A percentile compares a stretch with the other conserved stretches of the same genome.
phyloP scores from a whole-genome alignment of 2,797 vertebrate species.

The Odontamblyopus rebecca region DNA sequence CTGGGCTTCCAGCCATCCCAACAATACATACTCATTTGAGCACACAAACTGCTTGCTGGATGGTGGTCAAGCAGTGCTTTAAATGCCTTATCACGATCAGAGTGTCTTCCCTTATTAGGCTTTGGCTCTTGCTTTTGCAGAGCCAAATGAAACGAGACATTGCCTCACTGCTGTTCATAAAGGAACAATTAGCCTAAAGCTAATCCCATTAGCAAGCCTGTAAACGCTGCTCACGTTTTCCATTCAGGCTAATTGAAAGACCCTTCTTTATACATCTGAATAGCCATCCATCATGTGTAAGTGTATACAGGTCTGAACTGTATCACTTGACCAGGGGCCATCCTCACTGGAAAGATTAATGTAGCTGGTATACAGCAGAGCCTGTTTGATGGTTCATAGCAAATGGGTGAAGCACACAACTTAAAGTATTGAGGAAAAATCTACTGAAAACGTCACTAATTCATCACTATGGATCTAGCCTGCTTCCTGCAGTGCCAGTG shows the following conservation, averaged over 20 bases:
- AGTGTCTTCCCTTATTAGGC: conserved; percentile 81
- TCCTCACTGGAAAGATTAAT: conserved; percentile 68
- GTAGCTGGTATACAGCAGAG: conserved; percentile 56
- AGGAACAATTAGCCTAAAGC: conserved; percentile 75
- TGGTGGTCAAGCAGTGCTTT: conserved; percentile 62
- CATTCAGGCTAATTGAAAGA: conserved; percentile 70
- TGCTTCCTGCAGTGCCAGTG: not conserved
- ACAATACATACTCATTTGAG: conserved; percentile 29
- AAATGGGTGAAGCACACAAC: conserved; percentile 39
- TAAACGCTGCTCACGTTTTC: conserved; percentile 73
- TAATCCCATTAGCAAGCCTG: conserved; percentile 76
- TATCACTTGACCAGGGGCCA: conserved; percentile 59
- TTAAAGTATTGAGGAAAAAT: conserved; percentile 2
- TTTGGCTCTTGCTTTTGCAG: conserved; percentile 56
- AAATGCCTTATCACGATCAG: conserved; percentile 76
- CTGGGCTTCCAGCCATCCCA: conserved; percentile 72
- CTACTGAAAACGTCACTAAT: conserved; percentile 1
- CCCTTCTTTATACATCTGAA: conserved; percentile 63
- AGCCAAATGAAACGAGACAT: conserved; percentile 74
- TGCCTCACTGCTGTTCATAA: conserved; percentile 73
- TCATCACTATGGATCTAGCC: not conserved
- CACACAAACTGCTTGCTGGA: conserved; percentile 52
- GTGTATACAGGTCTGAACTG: conserved; percentile 63
- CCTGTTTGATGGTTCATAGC: conserved; percentile 59
- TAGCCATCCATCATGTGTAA: conserved; percentile 70